Base-by-base conservation (phyloP, 2,113 vertebrate genomes). In the Ameiurus melas region DNA sequence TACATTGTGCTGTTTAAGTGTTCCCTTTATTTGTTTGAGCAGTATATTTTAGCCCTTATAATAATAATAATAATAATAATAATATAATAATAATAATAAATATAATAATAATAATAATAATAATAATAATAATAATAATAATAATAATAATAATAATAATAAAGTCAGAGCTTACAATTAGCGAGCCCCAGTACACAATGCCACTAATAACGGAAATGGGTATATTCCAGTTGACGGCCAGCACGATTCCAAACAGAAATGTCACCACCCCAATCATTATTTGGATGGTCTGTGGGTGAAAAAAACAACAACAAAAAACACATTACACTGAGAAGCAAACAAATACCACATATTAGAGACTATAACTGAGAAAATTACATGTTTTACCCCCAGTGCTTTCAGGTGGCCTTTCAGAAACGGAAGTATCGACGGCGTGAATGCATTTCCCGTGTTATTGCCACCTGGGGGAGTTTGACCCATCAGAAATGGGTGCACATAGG, bases 91-190 rank as follows among this genome's bases (percentile, higher is more conserved):
- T 47, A 47, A 47, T 47, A 47, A 47, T 47, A 47, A 43, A 47
- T n/a, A 43, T 43, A 43, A 43, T 43, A 43, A 43, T 43, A 43
- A 43, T 43, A 43, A 43, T 43, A 43, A 43, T 43, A 43, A 43
- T 43, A 43, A 43, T 43, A 43, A 57, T 57, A 19, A 57, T 57
- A 19, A 43, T 43, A 43, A 43, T 43, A 43, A 5, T 43, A 5
- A 43, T 43, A 43, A 43, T 43, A 43, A 43, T 47, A 47, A 47
- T 7, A 47, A 47, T 47, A 47, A 47, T 47, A 47, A 47, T 47
- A 47, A 43, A 47, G 43, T 66, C 62, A 66, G 57, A 20, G 22
- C 90, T 88, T 86, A 91, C 87, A 73, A 88, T 88, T n/a, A 90
- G 20, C 1, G 71, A 66, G 70, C 80, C 89, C 90, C 90, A 91